Conservation (phyloP, 2,888 invertebrate genomes). For the Drosophila ustulata region DNA sequence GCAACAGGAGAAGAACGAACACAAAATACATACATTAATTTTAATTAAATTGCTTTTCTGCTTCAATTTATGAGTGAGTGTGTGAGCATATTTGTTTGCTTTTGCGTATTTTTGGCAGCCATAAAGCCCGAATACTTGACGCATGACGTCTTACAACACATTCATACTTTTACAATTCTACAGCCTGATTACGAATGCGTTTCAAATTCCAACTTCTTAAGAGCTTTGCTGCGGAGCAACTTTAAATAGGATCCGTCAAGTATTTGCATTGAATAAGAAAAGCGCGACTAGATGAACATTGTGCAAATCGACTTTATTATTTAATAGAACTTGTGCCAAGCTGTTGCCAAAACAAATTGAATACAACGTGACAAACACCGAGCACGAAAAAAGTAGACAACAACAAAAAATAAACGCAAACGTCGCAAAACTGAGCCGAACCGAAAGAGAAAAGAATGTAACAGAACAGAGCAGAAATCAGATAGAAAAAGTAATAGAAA, state of each 20-base stretch:
- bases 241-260: constrained; percentile 23
- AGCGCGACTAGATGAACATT: constrained; percentile 43
- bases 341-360: constrained; percentile 80
- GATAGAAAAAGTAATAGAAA: constrained; percentile 69
- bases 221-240: constrained; percentile 26
- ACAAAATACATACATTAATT: constrained; percentile 73
- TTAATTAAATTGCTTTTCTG: constrained; percentile 77
- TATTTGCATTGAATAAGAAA: constrained; percentile 51
- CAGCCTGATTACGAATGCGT: neutral
- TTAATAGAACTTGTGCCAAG: constrained; percentile 77
- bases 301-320: constrained; percentile 79
- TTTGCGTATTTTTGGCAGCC: constrained; percentile 35
- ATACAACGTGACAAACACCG: constrained; percentile 62
- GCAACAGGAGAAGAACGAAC: constrained; percentile 29
- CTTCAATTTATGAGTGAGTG: constrained; percentile 49
- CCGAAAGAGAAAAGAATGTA: constrained; percentile 18
- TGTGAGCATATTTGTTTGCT: constrained; percentile 18
- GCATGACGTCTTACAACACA: constrained; percentile 31
- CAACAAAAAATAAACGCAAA: constrained; percentile 37
- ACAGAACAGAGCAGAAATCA: constrained; percentile 37
- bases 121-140: constrained; percentile 40
- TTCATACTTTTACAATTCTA: neutral
- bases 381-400: constrained; percentile 3
- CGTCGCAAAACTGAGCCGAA: constrained; percentile 46
- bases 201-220: constrained; percentile 2